phyloP scores from a whole-genome alignment of 2,888 invertebrate genomes.

The Chloroclystis v-ata region DNA sequence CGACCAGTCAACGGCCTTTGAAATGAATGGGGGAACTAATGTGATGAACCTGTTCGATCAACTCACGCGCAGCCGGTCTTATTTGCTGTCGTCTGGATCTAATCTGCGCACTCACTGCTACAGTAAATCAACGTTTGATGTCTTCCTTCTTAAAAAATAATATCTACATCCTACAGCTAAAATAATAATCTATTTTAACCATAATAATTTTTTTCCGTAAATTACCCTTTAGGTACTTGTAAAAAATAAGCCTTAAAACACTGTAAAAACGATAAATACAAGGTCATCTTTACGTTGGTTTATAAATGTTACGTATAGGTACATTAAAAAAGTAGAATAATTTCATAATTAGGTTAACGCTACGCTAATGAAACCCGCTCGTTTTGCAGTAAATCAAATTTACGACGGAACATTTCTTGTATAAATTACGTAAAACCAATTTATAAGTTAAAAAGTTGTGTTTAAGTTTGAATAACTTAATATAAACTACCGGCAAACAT shows the following conservation, averaged over 20 bases:
- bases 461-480: slow-evolving; percentile 9
- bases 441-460: slow-evolving; percentile 21
- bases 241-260: no score
- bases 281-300: no score
- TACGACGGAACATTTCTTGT: slow-evolving; percentile 29
- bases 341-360: background rate
- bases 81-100: slow-evolving; percentile 22
- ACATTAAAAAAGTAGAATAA: no score
- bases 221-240: no score
- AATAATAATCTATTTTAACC: no score
- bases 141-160: no score
- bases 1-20: slow-evolving; percentile 55
- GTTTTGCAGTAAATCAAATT: slow-evolving; percentile 23
- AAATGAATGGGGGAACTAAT: slow-evolving; percentile 52
- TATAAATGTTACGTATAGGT: no score
- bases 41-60: slow-evolving; percentile 51
- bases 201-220: no score
- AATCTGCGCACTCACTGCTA: slow-evolving; percentile 31
- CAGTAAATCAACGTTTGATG: slow-evolving; percentile 2
- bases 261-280: no score
- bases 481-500: slow-evolving; percentile 14
- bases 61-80: slow-evolving; percentile 6
- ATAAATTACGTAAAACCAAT: slow-evolving; percentile 36
- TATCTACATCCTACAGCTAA: no score
- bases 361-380: background rate